Evolutionary conservation across 2,113 vertebrate species (phyloP).

Genomic region (Lophochroa leadbeateri): DNA sequence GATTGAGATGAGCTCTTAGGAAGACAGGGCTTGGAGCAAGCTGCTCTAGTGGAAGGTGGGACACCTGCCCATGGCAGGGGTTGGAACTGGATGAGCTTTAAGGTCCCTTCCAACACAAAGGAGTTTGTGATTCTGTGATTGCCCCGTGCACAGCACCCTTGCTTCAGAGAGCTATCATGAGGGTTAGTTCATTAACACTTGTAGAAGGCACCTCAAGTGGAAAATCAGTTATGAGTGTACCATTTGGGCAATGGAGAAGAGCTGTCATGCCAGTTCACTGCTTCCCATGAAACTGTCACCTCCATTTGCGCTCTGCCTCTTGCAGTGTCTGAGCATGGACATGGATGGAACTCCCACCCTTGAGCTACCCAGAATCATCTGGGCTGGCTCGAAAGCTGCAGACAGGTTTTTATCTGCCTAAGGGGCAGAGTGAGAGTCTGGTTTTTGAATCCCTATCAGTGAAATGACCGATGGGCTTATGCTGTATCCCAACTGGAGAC

Average conservation of each 20-base stretch:
- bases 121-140: background rate
- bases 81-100: background rate
- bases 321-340: background rate
- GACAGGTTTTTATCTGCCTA: background rate
- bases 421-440: background rate
- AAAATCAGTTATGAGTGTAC: background rate
- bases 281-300: background rate
- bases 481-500: rapidly evolving
- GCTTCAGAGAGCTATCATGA: background rate
- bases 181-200: background rate
- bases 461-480: background rate
- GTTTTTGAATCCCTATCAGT: rapidly evolving
- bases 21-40: background rate
- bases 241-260: background rate
- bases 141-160: rapidly evolving
- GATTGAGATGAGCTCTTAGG: background rate
- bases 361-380: background rate
- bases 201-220: background rate
- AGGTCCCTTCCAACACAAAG: background rate
- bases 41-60: background rate
- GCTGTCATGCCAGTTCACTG: background rate
- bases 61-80: background rate
- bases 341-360: background rate
- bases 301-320: background rate
- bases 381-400: background rate